A percentile compares a stretch with the other conserved stretches of the same genome.
Conservation (phyloP, 2,888 invertebrate species). For the Acleris holmiana region DNA sequence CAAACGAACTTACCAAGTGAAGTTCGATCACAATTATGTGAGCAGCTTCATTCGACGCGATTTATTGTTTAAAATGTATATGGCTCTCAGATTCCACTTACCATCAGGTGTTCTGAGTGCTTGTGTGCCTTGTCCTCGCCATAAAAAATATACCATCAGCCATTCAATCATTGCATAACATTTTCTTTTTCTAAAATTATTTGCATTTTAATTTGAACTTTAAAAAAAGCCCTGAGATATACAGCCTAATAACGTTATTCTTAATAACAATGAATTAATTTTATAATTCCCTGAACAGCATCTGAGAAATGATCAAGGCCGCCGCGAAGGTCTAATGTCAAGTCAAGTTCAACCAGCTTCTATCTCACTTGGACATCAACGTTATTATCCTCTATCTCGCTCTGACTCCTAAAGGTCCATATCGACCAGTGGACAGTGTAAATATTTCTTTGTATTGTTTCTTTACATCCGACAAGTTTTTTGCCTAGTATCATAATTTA, state of each 20-base stretch:
- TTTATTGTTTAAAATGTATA: no score
- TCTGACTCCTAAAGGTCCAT: conserved; percentile 18
- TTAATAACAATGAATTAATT: background rate
- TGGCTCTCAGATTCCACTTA: no score
- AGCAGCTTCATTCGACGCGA: no score
- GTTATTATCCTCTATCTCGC: conserved; percentile 7
- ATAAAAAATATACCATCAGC: no score
- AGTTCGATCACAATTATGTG: no score
- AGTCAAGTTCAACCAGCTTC: conserved; percentile 42
- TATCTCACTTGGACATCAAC: conserved; percentile 2
- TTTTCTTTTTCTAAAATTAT: no score
- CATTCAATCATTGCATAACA: no score
- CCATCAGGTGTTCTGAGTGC: no score
- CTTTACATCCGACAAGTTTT: background rate
- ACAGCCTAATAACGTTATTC: background rate
- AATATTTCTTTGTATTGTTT: conserved; percentile 23
- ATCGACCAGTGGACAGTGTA: conserved; percentile 20
- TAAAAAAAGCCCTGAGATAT: no score
- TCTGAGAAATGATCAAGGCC: conserved; percentile 43
- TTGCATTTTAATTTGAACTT: no score
- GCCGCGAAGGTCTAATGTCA: conserved; percentile 41
- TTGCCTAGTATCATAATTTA: conserved; percentile 9
- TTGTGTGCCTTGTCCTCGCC: no score
- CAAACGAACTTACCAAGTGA: no score
- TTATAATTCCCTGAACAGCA: conserved; percentile 17